phyloP scores from a whole-genome alignment of 2,888 invertebrate genomes.

The Idaea biselata region DNA sequence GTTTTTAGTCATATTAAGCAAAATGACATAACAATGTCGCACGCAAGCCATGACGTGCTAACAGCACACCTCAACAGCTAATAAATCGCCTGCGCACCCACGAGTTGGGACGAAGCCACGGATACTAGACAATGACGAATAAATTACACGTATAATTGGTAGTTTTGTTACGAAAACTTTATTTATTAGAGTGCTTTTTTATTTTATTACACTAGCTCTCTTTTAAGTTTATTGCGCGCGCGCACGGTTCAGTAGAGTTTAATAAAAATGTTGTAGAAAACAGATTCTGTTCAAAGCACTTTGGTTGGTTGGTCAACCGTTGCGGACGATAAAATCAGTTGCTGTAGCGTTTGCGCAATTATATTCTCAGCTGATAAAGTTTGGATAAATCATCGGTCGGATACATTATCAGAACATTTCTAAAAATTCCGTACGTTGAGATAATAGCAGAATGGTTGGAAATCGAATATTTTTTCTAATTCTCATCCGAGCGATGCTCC shows the following conservation, averaged over 20 bases:
- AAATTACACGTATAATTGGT: slow-evolving; percentile 8
- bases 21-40: slow-evolving; percentile 7
- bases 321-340: not conserved
- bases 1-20: not conserved
- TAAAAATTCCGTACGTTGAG: too few species aligned
- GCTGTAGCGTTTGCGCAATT: not conserved
- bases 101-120: slow-evolving; percentile 21
- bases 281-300: not conserved
- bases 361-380: not conserved
- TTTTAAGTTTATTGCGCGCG: not conserved
- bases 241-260: not conserved
- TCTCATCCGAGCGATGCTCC: too few species aligned
- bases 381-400: not conserved
- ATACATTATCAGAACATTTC: too few species aligned
- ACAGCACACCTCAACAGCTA: slow-evolving; percentile 1
- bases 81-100: slow-evolving; percentile 14
- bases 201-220: not conserved
- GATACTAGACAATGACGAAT: slow-evolving; percentile 8
- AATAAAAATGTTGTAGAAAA: not conserved
- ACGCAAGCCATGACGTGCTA: not conserved
- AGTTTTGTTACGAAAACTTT: slow-evolving; percentile 6
- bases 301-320: not conserved
- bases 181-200: slow-evolving; percentile 6
- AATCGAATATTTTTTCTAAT: too few species aligned
- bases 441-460: too few species aligned